Conservation (phyloP, 2,113 vertebrate species). For the Saccopteryx leptura region DNA sequence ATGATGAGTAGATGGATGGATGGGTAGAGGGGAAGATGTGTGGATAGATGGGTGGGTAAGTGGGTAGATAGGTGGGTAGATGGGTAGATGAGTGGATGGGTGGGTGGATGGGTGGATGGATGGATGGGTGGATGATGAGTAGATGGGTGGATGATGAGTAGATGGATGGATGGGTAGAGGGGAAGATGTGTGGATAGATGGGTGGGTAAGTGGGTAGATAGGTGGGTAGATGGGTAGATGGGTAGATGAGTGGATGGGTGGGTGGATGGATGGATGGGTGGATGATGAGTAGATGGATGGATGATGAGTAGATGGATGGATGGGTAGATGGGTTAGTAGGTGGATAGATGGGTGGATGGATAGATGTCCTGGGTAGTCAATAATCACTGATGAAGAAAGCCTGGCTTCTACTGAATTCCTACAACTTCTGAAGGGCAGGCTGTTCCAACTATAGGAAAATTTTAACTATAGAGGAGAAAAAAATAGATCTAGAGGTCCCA, state of each 20-base stretch:
- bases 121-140: fast-evolving
- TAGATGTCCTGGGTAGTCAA: background rate
- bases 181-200: background rate
- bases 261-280: no score
- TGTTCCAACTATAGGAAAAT: background rate
- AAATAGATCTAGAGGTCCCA: background rate
- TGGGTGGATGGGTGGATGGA: fast-evolving
- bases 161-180: fast-evolving
- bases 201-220: background rate
- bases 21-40: no score
- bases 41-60: no score
- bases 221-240: fast-evolving
- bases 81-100: no score
- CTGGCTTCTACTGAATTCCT: background rate
- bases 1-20: background rate
- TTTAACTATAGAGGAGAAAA: background rate
- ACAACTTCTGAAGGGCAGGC: background rate
- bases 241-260: fast-evolving
- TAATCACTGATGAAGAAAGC: background rate
- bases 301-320: background rate
- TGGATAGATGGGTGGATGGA: background rate
- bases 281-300: background rate
- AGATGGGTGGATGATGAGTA: fast-evolving
- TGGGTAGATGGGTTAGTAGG: background rate
- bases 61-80: no score